Percentiles rank a stretch among this genome's conserved stretches.
Conservation (phyloP, 2,113 vertebrate species). For the Dicaeum eximium region DNA sequence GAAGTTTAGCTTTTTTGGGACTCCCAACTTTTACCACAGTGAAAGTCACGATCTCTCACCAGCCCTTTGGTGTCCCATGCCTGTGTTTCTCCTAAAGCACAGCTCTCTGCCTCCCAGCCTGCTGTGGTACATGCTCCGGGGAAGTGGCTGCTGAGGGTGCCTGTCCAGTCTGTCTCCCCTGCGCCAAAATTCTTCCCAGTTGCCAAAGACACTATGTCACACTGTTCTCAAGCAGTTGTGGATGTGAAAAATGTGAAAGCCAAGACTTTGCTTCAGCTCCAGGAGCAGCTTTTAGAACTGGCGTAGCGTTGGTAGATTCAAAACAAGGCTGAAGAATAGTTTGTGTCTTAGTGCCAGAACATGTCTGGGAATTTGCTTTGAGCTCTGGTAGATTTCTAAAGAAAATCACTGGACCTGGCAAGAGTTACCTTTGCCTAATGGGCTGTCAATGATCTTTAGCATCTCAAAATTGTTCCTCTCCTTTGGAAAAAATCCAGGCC, state of each 20-base stretch:
- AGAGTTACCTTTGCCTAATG: slow-evolving; percentile 7
- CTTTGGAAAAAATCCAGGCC: not conserved
- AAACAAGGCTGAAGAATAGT: not conserved
- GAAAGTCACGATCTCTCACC: not conserved
- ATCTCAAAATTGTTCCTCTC: not conserved
- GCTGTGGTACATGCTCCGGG: not conserved
- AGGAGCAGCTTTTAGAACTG: slow-evolving; percentile 15
- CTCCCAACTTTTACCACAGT: not conserved
- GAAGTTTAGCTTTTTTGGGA: not conserved
- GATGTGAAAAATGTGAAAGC: not conserved
- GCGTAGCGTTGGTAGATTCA: not conserved
- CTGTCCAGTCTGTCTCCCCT: not conserved
- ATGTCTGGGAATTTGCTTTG: slow-evolving; percentile 12
- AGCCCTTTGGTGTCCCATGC: not conserved
- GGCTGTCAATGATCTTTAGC: not conserved
- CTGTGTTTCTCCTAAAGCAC: not conserved
- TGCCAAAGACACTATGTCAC: slow-evolving; percentile 19
- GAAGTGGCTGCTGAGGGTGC: accelerated
- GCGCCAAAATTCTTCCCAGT: not conserved
- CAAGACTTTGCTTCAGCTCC: not conserved
- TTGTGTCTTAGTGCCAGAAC: slow-evolving; percentile 5
- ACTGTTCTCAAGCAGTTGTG: not conserved
- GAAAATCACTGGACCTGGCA: not conserved
- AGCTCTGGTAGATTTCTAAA: slow-evolving; percentile 2
- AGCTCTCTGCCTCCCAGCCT: not conserved